Evolutionary conservation across 2,888 invertebrate species (phyloP).

Genomic region (Drosophila ezoana): DNA sequence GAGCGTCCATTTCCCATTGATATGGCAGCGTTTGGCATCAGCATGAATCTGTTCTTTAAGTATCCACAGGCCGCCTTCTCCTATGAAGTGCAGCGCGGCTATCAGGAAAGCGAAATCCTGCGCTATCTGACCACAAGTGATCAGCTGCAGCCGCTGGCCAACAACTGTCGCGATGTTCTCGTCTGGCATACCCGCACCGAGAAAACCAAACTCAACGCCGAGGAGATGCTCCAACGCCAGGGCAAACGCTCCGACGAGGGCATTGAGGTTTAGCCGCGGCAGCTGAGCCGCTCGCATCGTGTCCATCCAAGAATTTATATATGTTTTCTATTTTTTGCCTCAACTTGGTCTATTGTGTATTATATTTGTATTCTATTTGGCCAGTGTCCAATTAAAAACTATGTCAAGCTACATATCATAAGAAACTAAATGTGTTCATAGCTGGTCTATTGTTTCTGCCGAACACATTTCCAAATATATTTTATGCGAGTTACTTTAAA

Average conservation of each 20-base stretch:
- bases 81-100: conserved; percentile 94
- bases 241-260: conserved; percentile 86
- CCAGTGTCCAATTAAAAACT: conserved; percentile 23
- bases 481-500: conserved; percentile 5
- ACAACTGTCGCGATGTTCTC: conserved; percentile 96
- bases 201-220: conserved; percentile 91
- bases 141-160: conserved; percentile 95
- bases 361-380: conserved; percentile 26
- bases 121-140: conserved; percentile 89
- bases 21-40: conserved; percentile 98
- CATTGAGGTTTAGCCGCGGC: conserved; percentile 86
- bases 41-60: conserved; percentile 89
- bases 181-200: conserved; percentile 99
- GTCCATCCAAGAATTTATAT: conserved; percentile 22
- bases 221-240: conserved; percentile 86
- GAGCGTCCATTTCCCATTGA: conserved; percentile 97
- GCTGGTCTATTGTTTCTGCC: not conserved
- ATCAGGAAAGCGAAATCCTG: conserved; percentile 94
- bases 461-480: not conserved
- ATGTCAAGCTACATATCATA: conserved; percentile 40
- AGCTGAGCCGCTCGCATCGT: not conserved
- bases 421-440: conserved; percentile 34
- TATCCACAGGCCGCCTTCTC: conserved; percentile 92
- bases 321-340: conserved; percentile 1
- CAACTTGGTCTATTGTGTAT: conserved; percentile 33